Evolutionary conservation across 2,888 invertebrate species (phyloP).

Genomic region (Sceliomorpha sp.): DNA sequence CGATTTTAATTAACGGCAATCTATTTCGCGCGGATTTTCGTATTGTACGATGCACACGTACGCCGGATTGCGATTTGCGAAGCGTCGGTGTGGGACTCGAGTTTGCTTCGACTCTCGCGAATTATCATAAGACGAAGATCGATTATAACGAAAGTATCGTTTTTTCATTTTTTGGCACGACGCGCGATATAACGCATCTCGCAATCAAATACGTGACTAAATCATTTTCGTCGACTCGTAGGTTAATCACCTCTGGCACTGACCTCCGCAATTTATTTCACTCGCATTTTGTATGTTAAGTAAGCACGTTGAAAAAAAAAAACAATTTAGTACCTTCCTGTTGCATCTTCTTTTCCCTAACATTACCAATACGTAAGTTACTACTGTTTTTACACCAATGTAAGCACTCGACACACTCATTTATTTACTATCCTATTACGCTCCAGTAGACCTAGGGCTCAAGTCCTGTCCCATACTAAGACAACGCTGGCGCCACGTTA

Average conservation of each 20-base stretch:
- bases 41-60: too few relatives aligned
- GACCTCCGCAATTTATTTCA: constrained; percentile 6
- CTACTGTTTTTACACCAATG: constrained; percentile 5
- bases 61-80: too few relatives aligned
- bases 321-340: too few relatives aligned
- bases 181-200: constrained; percentile 9
- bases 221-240: constrained; percentile 22
- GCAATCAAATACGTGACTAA: constrained; percentile 19
- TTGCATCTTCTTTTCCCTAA: background rate
- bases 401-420: constrained; percentile 14
- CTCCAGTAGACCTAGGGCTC: constrained; percentile 8
- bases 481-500: constrained; percentile 5
- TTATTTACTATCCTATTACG: constrained; percentile 19
- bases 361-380: constrained; percentile 3
- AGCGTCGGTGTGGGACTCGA: too few relatives aligned
- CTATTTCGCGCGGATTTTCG: too few relatives aligned
- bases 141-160: constrained; percentile 28
- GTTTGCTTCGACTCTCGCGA: too few relatives aligned
- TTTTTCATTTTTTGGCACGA: constrained; percentile 14
- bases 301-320: too few relatives aligned
- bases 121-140: too few relatives aligned
- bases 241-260: constrained; percentile 11
- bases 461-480: constrained; percentile 6
- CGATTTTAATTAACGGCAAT: too few relatives aligned
- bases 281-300: too few relatives aligned